Evolutionary conservation across 2,797 vertebrate genomes (phyloP).

Genomic region (Characodon lateralis): DNA sequence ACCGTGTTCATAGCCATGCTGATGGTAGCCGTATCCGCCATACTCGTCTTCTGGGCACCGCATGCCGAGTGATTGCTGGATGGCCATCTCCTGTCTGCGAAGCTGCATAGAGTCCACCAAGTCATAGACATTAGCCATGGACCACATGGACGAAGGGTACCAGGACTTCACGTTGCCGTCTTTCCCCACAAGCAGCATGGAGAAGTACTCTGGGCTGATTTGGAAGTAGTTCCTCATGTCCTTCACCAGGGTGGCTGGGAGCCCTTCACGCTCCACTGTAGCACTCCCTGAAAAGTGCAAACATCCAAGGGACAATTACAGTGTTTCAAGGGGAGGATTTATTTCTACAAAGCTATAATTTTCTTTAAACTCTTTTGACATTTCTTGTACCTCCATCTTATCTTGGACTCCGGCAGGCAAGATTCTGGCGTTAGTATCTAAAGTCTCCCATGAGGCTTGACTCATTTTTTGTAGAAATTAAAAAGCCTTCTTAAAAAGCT

Average conservation of each 20-base stretch:
- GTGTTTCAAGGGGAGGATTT: neutral
- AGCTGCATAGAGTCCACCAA: constrained; percentile 99
- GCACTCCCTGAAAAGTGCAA: constrained; percentile 84
- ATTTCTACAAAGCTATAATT: neutral
- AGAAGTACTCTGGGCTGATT: constrained; percentile 97
- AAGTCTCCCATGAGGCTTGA: constrained; percentile 4
- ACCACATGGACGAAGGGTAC: constrained; percentile 99
- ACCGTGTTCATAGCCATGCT: constrained; percentile 93
- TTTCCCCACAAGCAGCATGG: constrained; percentile 98
- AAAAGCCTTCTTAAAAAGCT: neutral
- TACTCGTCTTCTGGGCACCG: constrained; percentile 97
- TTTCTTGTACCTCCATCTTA: neutral
- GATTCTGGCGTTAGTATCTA: constrained; percentile 10
- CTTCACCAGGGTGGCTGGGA: constrained; percentile 89
- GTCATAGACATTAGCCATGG: constrained; percentile 97
- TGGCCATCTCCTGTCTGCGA: constrained; percentile 97
- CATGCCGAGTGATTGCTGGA: constrained; percentile 97
- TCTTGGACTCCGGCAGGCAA: constrained; percentile 13
- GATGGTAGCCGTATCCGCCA: constrained; percentile 94
- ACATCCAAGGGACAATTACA: neutral
- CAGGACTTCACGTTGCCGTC: constrained; percentile 98
- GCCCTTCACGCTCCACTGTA: constrained; percentile 92
- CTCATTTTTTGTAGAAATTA: constrained; percentile 7
- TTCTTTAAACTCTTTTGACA: constrained; percentile 7
- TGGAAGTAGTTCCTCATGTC: constrained; percentile 99